Conservation (phyloP, 2,888 invertebrate species). For the Eumerus sabulonum region DNA sequence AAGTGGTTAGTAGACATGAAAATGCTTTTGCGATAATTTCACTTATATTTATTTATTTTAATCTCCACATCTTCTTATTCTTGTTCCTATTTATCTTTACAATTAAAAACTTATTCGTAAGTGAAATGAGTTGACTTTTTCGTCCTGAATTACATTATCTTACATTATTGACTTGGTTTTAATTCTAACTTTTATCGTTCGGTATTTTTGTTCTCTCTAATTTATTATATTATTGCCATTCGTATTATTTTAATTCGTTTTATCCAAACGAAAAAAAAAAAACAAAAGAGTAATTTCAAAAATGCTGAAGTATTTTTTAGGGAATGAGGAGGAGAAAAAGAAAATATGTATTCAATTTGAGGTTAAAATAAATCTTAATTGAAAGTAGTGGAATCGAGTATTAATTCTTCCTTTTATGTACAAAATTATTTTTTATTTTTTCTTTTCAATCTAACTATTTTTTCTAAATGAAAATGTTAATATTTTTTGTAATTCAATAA, state of each 20-base stretch:
- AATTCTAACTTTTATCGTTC: conserved; percentile 7
- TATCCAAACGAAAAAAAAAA: conserved; percentile 35
- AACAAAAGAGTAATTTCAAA: not conserved
- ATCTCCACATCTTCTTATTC: conserved; percentile 14
- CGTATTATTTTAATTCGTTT: conserved; percentile 19
- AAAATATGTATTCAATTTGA: conserved; percentile 18
- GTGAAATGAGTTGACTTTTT: conserved; percentile 56
- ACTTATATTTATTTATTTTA: conserved; percentile 66
- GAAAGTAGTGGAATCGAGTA: not conserved
- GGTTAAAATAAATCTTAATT: conserved; percentile 15
- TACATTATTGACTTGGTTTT: conserved; percentile 47
- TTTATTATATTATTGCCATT: conserved; percentile 26
- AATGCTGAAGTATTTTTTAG: not conserved
- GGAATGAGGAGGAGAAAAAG: too few relatives aligned
- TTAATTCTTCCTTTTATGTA: conserved; percentile 37
- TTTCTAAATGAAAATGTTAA: conserved; percentile 40
- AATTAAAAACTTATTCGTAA: conserved; percentile 64
- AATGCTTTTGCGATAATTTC: conserved; percentile 34
- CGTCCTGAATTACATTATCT: conserved; percentile 48
- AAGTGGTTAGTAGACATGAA: conserved; percentile 5
- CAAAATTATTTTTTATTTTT: conserved; percentile 45
- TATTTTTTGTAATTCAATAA: conserved; percentile 51
- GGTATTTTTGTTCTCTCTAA: conserved; percentile 22
- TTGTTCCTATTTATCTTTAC: conserved; percentile 34
- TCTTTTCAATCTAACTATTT: conserved; percentile 55